phyloP scores from a whole-genome alignment of 2,113 vertebrate genomes.

The Hiodon tergisus region DNA sequence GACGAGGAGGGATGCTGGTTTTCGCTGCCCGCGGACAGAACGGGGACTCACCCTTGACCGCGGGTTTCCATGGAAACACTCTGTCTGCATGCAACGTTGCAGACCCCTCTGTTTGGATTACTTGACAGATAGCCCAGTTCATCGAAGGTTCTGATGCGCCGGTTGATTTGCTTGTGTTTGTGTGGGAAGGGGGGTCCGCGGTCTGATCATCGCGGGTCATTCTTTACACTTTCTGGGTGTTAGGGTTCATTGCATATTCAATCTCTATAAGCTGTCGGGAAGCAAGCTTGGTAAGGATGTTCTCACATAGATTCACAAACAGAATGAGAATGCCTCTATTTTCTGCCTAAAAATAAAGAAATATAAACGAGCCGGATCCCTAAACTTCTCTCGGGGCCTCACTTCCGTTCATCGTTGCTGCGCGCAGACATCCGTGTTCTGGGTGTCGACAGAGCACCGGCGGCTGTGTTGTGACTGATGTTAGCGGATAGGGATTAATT shows the following conservation, averaged over 20 bases:
- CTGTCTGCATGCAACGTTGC: not conserved
- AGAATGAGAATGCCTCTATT: too few relatives aligned
- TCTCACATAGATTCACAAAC: too few relatives aligned
- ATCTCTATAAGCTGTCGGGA: too few relatives aligned
- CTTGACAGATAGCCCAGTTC: not conserved
- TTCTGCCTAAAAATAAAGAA: not conserved
- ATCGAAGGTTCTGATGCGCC: not conserved
- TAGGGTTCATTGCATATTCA: too few relatives aligned
- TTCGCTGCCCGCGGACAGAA: not conserved
- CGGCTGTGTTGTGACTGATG: conserved; percentile 9
- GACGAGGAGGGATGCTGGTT: not conserved
- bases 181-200: not conserved
- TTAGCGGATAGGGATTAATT: conserved; percentile 22
- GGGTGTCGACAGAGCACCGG: not conserved
- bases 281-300: too few relatives aligned
- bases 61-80: not conserved
- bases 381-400: not conserved
- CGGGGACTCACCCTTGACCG: not conserved
- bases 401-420: not conserved
- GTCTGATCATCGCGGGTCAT: not conserved
- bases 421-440: not conserved
- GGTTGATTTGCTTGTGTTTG: not conserved
- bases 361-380: not conserved
- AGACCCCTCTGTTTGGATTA: not conserved
- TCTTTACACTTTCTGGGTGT: not conserved